phyloP scores from a whole-genome alignment of 2,113 vertebrate species.

The Leucoraja erinaceus region DNA sequence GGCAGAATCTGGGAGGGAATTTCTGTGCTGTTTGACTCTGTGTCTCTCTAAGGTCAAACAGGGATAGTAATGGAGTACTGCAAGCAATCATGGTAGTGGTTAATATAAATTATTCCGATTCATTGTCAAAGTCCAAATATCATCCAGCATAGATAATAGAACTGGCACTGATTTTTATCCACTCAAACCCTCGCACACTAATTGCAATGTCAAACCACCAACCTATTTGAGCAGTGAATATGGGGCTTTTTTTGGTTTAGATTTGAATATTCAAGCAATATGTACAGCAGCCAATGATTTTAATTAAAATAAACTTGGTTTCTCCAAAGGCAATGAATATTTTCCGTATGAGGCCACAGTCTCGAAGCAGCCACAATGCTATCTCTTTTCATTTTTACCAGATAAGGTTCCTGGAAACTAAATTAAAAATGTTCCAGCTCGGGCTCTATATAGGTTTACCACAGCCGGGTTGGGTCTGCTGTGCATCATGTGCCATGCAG shows the following conservation, averaged over 20 bases:
- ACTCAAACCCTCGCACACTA: neutral
- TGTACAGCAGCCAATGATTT: neutral
- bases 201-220: neutral
- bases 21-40: no score
- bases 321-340: neutral
- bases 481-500: neutral
- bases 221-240: neutral
- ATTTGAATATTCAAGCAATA: neutral
- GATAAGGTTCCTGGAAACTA: neutral
- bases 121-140: neutral
- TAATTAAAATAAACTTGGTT: neutral
- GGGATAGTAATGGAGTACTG: neutral
- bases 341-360: neutral
- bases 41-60: no score
- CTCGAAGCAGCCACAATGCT: neutral
- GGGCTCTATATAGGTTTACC: neutral
- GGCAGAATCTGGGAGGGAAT: no score
- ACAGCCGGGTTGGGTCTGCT: neutral
- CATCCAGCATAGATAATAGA: neutral
- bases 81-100: neutral
- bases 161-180: neutral
- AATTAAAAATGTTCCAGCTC: neutral
- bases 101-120: neutral
- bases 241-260: neutral
- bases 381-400: neutral